Conservation (phyloP, 2,888 invertebrate species). For the Rhogogaster chlorosoma region DNA sequence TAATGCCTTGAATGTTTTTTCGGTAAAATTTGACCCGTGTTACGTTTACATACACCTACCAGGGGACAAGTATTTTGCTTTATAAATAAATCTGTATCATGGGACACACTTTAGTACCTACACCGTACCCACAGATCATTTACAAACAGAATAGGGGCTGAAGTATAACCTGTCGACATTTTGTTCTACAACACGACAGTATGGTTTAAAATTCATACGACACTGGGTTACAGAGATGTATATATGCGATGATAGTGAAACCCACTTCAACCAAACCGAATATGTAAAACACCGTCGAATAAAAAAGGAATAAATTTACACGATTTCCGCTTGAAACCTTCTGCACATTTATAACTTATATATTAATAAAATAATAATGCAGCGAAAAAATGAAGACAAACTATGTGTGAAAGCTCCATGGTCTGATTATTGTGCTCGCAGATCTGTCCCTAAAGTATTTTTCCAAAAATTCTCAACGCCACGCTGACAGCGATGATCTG, state of each 20-base stretch:
- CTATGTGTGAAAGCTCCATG: not conserved
- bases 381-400: not conserved
- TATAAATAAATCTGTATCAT: not conserved
- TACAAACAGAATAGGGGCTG: slow-evolving; percentile 6
- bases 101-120: not conserved
- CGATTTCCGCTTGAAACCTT: not conserved
- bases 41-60: not conserved
- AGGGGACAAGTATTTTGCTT: not conserved
- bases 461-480: not conserved
- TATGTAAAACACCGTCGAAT: not conserved
- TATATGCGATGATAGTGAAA: slow-evolving; percentile 6
- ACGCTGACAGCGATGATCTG: not conserved
- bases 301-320: not conserved
- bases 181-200: not conserved
- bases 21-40: not conserved
- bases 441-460: not conserved
- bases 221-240: not conserved
- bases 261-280: not conserved
- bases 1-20: not conserved
- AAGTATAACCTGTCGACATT: slow-evolving; percentile 1
- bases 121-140: not conserved
- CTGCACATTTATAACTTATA: not conserved
- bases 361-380: no score
- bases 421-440: not conserved
- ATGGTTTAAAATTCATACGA: slow-evolving; percentile 21